Evolutionary conservation across 2,113 vertebrate species (phyloP).

Genomic region (Corythaeola cristata): DNA sequence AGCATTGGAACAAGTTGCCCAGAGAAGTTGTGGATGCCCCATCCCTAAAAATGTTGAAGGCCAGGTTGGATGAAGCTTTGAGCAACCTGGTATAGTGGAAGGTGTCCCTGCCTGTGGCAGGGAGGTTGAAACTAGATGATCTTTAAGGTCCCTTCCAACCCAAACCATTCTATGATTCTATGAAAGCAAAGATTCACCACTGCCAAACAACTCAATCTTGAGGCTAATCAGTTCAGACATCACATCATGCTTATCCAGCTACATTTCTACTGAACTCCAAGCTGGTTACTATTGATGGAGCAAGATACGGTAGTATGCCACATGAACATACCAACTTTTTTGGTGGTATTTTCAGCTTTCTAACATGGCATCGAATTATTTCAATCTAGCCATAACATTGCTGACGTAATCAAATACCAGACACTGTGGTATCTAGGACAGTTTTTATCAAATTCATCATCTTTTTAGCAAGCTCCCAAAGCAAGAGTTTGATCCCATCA

Average conservation of each 20-base stretch:
- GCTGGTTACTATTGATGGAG: background rate
- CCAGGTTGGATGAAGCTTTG: too few relatives aligned
- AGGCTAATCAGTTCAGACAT: background rate
- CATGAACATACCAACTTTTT: background rate
- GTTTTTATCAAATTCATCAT: background rate
- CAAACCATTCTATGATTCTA: too few relatives aligned
- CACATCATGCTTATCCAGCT: background rate
- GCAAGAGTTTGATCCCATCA: background rate
- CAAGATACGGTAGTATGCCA: background rate
- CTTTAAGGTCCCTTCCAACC: too few relatives aligned
- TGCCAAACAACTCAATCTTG: background rate
- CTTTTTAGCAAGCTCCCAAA: background rate
- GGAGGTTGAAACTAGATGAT: too few relatives aligned
- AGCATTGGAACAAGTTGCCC: too few relatives aligned
- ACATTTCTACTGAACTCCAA: background rate
- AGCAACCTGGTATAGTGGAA: too few relatives aligned
- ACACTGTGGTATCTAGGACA: background rate
- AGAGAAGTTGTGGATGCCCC: too few relatives aligned
- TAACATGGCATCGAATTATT: background rate
- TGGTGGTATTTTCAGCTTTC: background rate
- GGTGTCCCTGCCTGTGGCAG: too few relatives aligned
- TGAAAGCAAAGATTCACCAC: background rate
- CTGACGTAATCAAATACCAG: background rate
- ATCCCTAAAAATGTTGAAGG: too few relatives aligned
- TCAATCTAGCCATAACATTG: background rate